phyloP scores from a whole-genome alignment of 2,113 vertebrate genomes.

The Apodemus sylvaticus region DNA sequence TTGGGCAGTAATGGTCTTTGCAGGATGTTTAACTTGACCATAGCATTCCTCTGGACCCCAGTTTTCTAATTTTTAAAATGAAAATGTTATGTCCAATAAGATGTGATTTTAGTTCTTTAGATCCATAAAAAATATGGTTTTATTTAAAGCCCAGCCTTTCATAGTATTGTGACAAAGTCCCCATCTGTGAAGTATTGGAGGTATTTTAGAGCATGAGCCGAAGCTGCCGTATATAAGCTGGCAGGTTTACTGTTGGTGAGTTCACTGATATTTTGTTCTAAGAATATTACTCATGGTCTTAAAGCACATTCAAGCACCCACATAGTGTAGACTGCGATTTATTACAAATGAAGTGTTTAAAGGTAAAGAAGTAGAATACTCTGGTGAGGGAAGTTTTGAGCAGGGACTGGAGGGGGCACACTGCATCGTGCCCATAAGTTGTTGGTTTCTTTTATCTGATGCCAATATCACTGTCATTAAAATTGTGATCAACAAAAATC shows the following conservation, averaged over 20 bases:
- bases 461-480: neutral
- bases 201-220: neutral
- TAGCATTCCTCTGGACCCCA: neutral
- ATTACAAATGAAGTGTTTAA: slow-evolving; percentile 18
- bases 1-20: neutral
- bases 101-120: neutral
- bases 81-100: neutral
- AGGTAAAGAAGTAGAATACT: neutral
- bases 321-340: slow-evolving; percentile 19
- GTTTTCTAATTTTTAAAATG: slow-evolving; percentile 3
- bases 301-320: neutral
- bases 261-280: slow-evolving; percentile 49
- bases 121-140: neutral
- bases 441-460: neutral
- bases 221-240: neutral
- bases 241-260: slow-evolving; percentile 57
- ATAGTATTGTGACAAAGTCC: neutral
- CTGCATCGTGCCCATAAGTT: neutral
- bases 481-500: neutral
- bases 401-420: neutral
- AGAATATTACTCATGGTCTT: slow-evolving; percentile 54
- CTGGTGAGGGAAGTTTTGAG: neutral
- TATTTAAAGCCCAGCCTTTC: neutral
- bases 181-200: neutral
- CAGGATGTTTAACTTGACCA: neutral